phyloP scores from a whole-genome alignment of 2,797 vertebrate genomes.

The Anolis apletophallus region DNA sequence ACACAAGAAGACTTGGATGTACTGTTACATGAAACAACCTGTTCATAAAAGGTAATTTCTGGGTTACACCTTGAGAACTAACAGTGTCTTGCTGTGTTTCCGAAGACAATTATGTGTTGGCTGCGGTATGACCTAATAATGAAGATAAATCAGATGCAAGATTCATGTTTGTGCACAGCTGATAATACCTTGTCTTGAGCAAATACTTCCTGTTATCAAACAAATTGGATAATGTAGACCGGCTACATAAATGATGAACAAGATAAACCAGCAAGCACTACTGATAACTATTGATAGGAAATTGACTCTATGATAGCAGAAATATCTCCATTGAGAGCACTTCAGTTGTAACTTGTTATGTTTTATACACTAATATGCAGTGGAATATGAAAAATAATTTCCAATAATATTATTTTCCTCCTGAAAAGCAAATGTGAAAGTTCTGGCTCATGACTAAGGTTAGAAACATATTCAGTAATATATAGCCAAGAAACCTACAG shows the following conservation, averaged over 20 bases:
- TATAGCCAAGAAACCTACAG: not conserved
- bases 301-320: not conserved
- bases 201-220: not conserved
- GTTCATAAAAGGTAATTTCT: no score
- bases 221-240: not conserved
- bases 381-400: constrained; percentile 12
- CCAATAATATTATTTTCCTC: constrained; percentile 9
- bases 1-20: not conserved
- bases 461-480: not conserved
- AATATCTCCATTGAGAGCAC: not conserved
- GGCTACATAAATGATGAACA: not conserved
- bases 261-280: not conserved
- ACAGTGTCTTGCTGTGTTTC: not conserved
- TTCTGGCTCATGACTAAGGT: not conserved
- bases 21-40: not conserved
- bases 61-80: not conserved
- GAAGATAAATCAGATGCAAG: not conserved
- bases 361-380: constrained; percentile 8
- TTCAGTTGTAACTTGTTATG: not conserved
- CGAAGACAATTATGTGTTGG: not conserved
- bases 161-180: not conserved
- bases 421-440: constrained; percentile 9
- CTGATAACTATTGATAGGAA: not conserved
- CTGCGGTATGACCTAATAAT: not conserved
- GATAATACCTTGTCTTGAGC: not conserved